Evolutionary conservation across 2,797 vertebrate genomes (phyloP), one percentile per base, ranked within the genome.

Genomic region (Streptopelia turtur): DNA sequence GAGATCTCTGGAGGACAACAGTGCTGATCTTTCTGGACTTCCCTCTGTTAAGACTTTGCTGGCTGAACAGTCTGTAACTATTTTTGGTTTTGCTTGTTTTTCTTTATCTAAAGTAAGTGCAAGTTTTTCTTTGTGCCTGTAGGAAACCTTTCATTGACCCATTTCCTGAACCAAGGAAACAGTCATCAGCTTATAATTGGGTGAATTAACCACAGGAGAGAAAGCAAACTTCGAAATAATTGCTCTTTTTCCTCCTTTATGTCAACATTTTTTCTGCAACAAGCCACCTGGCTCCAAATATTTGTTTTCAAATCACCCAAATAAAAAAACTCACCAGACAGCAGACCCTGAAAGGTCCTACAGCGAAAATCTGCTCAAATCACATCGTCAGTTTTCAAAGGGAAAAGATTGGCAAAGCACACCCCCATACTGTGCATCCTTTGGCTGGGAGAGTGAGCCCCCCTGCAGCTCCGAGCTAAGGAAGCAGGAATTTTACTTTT

Each of bases 201-300:
- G 77, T 90, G 77, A 95, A 96, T 95, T 87, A 94, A 37, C 81
- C 83, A 94, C 88, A 92, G 81, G 81, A 96, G 77, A 93, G 65
- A 90, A 94, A 74, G 53, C 22, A 96, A 94, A 94, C 86, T 92
- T 94, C 43, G 80, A 95, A 95, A 93, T 94, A 90, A 91, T 83
- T 77, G 45, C 31, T 71, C 60, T 60, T 93, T 87, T 80, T 69
- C 45, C 30, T 90, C 60, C 45, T 84, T 90, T 93, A 59, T 89
- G 89, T 55, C 31, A 91, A 84, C 52, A n/a, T 21, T 53, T 68
- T 91, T 83, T 66, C 59, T 74, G 20, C 35, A 88, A 55, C 71
- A 89, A 87, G 30, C 71, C 77, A 94, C 88, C 74, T 87, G 70
- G 72, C 30, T 90, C 57, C 60, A 91, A 88, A 93, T 96, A 92